phyloP scores from a whole-genome alignment of 1,140 invertebrate genomes.

The Zaprionus camerounensis region DNA sequence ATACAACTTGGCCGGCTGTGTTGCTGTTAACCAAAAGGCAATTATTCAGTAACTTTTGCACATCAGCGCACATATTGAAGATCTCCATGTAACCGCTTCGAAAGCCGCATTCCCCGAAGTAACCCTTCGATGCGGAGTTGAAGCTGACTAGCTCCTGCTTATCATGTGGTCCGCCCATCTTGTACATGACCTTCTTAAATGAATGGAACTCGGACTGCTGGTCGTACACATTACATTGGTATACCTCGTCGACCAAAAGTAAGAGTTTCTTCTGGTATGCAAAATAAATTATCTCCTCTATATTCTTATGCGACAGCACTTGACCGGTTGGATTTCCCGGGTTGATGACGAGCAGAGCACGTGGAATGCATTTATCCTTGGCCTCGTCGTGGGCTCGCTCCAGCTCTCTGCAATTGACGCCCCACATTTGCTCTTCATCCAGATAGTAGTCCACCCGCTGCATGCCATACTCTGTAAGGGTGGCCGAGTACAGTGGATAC shows the following conservation, averaged over 20 bases:
- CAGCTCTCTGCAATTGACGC: slow-evolving; percentile 92
- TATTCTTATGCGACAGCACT: slow-evolving; percentile 95
- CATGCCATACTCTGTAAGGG: slow-evolving; percentile 95
- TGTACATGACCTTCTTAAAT: slow-evolving; percentile 93
- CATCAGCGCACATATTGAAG: slow-evolving; percentile 93
- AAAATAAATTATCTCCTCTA: slow-evolving; percentile 96
- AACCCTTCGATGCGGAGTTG: slow-evolving; percentile 97
- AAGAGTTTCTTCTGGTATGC: slow-evolving; percentile 94
- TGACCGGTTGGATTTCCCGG: slow-evolving; percentile 98
- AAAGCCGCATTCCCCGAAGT: slow-evolving; percentile 93
- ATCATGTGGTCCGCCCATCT: slow-evolving; percentile 94
- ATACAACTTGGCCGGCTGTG: slow-evolving; percentile 93
- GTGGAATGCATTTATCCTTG: slow-evolving; percentile 88
- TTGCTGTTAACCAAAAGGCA: slow-evolving; percentile 97
- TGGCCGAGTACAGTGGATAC: slow-evolving; percentile 99
- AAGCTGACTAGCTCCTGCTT: slow-evolving; percentile 96
- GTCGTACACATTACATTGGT: slow-evolving; percentile 98
- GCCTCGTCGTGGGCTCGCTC: slow-evolving; percentile 91
- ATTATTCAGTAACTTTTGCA: slow-evolving; percentile 95
- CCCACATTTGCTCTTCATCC: slow-evolving; percentile 96
- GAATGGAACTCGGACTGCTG: slow-evolving; percentile 94
- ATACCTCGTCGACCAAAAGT: slow-evolving; percentile 98
- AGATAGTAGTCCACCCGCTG: slow-evolving; percentile 96
- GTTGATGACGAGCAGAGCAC: slow-evolving; percentile 98
- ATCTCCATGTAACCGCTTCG: slow-evolving; percentile 97